Percentiles rank a stretch among this genome's conserved stretches.
Evolutionary conservation across 2,113 vertebrate genomes (phyloP).

Genomic region (Bubalus kerabau): DNA sequence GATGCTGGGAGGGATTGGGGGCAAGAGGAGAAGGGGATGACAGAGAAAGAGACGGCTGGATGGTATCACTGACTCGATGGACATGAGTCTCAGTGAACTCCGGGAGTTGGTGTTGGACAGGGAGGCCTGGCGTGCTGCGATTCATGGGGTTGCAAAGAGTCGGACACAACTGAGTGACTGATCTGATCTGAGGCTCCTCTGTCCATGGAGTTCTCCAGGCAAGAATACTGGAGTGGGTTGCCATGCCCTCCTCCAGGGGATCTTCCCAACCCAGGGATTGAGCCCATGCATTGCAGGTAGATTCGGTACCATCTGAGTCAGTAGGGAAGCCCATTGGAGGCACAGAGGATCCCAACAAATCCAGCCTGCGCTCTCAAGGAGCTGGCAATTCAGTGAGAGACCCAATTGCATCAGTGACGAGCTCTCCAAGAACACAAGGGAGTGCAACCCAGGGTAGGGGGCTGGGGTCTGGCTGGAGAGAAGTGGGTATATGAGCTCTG

Average conservation of each 20-base stretch:
- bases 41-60: no score
- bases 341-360: not conserved
- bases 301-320: not conserved
- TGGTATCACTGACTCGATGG: no score
- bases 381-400: not conserved
- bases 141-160: no score
- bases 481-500: fast-evolving
- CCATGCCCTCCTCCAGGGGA: not conserved
- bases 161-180: no score
- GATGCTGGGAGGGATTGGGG: no score
- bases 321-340: not conserved
- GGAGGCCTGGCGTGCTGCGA: no score
- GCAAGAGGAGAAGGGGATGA: no score
- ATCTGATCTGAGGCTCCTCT: not conserved
- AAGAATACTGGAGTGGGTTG: not conserved
- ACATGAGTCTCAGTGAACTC: no score
- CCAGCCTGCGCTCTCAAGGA: not conserved
- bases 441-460: not conserved
- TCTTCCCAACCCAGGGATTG: not conserved
- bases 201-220: not conserved
- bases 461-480: not conserved
- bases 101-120: no score
- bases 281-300: not conserved
- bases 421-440: not conserved
- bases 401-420: not conserved